Base-by-base conservation (phyloP, 2,113 vertebrate species). In the Geothlypis trichas region DNA sequence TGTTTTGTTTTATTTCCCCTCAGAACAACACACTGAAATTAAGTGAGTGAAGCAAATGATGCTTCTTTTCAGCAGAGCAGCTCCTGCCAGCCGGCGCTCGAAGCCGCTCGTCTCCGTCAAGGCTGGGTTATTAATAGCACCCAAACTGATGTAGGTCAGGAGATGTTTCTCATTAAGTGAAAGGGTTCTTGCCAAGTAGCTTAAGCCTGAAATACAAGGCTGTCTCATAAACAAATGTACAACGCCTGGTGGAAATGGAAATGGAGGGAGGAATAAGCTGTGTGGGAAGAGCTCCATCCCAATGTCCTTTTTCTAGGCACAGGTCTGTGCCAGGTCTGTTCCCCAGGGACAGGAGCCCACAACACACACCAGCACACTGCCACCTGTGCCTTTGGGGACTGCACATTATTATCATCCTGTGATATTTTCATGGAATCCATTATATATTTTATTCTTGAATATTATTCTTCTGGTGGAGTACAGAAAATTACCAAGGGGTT, bases 161-260 rank as follows among this genome's bases (percentile, higher is more conserved):
- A 96, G 94, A 90, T 96, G 92, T 95, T 97, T 96, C 86, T 95
- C 95, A 96, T 96, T 96, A 97, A 95, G 86, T 90, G 62, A 93
- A 90, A 65, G 61, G 54, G 76, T 19, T 90, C 90, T 62, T 96
- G 96, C 95, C 93, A 96, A 96, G 95, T 75, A 94, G 92, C 90
- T 96, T 75, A 86, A 84, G 83, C 80, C 80, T 90, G 88, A 92
- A 96, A 94, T 66, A 59, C 90, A 93, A 86, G 62, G 86, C 89
- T 81, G 87, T 67, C 90, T 94, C 69, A 78, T 92, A 95, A 96
- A 96, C 93, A 89, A 96, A 96, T 65, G 83, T 13, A 62, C 75
- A 83, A 55, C 74, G 95, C 78, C 91, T 69, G 61, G 69, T 92
- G 93, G 81, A 82, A 84, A 85, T 87, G 90, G 90, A 89, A 89